Evolutionary conservation across 2,888 invertebrate species (phyloP), one percentile per base, ranked within the genome.

Genomic region (Lithophane socia): DNA sequence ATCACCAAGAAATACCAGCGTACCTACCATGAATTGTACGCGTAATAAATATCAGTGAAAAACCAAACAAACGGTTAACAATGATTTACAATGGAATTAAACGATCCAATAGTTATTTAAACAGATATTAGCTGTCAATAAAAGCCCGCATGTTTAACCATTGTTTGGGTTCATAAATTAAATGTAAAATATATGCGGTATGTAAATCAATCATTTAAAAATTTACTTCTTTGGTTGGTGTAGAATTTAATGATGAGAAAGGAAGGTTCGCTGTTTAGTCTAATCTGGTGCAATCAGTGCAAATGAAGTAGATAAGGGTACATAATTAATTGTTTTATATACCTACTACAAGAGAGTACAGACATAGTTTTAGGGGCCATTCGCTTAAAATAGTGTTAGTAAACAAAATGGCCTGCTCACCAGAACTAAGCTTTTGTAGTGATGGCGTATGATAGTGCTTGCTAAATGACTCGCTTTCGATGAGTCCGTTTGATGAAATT

Each of bases 51-150:
- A 92, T 92, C 84, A 90, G 87, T 90, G 90, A 92, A 92, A 93
- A 92, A 90, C 90, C 91, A 90, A 90, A 86, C 79, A 85, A 87
- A 89, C 90, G 84, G 92, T 92, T 93, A 94, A 94, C 93, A 90
- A 94, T 94, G 94, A 94, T 94, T 94, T 94, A 95, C 88, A 88
- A 88, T 88, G 79, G 86, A 90, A 91, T 91, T 92, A 90, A 94
- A 93, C 91, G 89, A 89, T 92, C 91, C 88, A 92, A 93, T 92
- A 91, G 89, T 90, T 92, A 92, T 94, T 94, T 92, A 93, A 94
- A 93, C 91, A 91, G 89, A 90, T 90, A 94, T 94, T 90, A 92
- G 91, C 92, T 93, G 92, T 93, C 94, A 93, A 95, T 96, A 94
- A 90, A 92, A 87, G 87, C 95, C 95, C 95, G 94, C 94, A 95